phyloP scores from a whole-genome alignment of 2,113 vertebrate genomes.

The Gallinago media region DNA sequence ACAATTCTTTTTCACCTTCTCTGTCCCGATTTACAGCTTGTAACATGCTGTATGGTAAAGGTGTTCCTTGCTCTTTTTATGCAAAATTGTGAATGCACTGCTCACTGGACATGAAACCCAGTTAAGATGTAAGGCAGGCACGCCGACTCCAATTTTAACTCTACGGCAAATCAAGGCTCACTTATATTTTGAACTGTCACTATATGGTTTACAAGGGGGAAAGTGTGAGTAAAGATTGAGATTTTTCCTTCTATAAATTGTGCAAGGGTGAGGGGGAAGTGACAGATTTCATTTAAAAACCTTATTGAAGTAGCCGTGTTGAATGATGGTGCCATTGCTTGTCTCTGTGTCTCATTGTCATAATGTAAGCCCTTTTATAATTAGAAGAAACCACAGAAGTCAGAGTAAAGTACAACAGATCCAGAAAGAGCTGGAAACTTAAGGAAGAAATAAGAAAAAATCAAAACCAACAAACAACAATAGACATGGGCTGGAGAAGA shows the following conservation, averaged over 20 bases:
- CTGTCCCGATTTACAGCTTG: not conserved
- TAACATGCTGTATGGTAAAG: not conserved
- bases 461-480: constrained; percentile 2
- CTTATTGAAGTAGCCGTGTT: constrained; percentile 39
- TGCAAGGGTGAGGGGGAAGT: constrained; percentile 42
- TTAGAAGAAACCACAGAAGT: constrained; percentile 53
- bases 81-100: not conserved
- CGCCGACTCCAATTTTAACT: not conserved
- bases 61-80: not conserved
- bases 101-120: not conserved
- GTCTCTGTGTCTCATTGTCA: constrained; percentile 31
- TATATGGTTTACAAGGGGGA: constrained; percentile 18
- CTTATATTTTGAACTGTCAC: constrained; percentile 36
- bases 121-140: not conserved
- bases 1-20: not conserved
- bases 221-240: constrained; percentile 39
- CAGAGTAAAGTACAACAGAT: constrained; percentile 47
- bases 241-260: constrained; percentile 52
- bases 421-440: constrained; percentile 61
- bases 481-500: constrained; percentile 62
- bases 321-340: constrained; percentile 56
- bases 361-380: constrained; percentile 60
- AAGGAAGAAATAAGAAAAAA: not conserved
- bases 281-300: constrained; percentile 52
- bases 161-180: not conserved